Percentiles rank a stretch among this genome's conserved stretches.
These are phyloP conservation scores for Muricea muricata DNA, from an alignment of 92 coral and sea anemone species.

Conservation along the genomic window DNA sequence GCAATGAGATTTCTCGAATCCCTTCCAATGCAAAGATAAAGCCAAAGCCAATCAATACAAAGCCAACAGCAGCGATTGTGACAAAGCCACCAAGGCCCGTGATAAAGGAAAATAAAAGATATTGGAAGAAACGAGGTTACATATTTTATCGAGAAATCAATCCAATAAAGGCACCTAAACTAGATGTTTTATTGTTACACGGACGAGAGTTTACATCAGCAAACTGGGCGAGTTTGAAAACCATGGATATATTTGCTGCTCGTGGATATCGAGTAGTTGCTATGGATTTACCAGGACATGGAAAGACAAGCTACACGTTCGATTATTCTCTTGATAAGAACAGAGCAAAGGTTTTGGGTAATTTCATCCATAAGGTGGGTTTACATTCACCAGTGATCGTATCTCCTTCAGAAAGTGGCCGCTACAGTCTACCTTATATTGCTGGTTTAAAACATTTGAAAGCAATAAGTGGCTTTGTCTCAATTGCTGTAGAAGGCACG, in stretches of 20 bases:
- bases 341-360: slow-evolving; percentile 62
- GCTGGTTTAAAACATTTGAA: slow-evolving; percentile 31
- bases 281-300: slow-evolving; percentile 77
- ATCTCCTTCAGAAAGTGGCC: slow-evolving; percentile 88
- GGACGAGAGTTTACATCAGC: slow-evolving; percentile 79
- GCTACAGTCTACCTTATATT: slow-evolving; percentile 78
- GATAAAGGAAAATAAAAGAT: not conserved
- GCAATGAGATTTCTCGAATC: not conserved
- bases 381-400: slow-evolving; percentile 72
- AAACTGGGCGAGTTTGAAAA: slow-evolving; percentile 74
- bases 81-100: not conserved
- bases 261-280: slow-evolving; percentile 77
- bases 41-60: too few species aligned
- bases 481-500: slow-evolving; percentile 76
- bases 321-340: slow-evolving; percentile 10
- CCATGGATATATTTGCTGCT: slow-evolving; percentile 64
- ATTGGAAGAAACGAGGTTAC: slow-evolving; percentile 55
- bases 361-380: slow-evolving; percentile 47
- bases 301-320: slow-evolving; percentile 64
- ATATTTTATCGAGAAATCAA: slow-evolving; percentile 71
- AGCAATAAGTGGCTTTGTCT: slow-evolving; percentile 76
- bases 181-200: slow-evolving; percentile 71
- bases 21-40: not conserved
- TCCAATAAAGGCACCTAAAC: slow-evolving; percentile 49
- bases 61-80: not conserved